Evolutionary conservation across 2,888 invertebrate species (phyloP), one percentile per base, ranked within the genome.

Genomic region (Drosophila paramelanica): DNA sequence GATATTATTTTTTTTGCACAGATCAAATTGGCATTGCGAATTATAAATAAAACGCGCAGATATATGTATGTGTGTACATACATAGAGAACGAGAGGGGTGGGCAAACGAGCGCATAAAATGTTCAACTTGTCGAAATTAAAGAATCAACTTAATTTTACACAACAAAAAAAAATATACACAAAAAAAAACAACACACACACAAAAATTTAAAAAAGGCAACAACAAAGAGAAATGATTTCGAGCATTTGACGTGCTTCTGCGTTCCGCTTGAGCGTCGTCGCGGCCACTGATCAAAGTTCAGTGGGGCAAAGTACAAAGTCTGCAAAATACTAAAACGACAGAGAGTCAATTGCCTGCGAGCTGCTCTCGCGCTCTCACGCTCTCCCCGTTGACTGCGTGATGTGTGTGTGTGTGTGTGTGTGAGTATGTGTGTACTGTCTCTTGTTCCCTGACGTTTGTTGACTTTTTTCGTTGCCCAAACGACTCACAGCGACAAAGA

Each of bases 281-380:
- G 67, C 59, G 64, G 52, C 51, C 67, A 64, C 69, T 77, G 83
- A 79, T 79, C 90, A 90, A 91, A 91, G 90, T 90, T 89, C 89
- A 90, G 72, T 78, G 73, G 84, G 82, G 77, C 89, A 88, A 75
- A 81, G 90, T 89, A 64, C 90, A 91, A 91, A 90, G 91, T 91
- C 90, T 88, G 81, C 75, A 82, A 66, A 64, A 57, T 73, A 67
- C 68, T 71, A 59, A 68, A 66, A 58, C 64, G 43, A 41, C 14
- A 47, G 47, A 33, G 58, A 27, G n/a, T 20, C 25, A 27, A 33
- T 33, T 11, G 33, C 11, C 33, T 33, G 60, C 52, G 59, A 39
- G 51, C 52, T 33, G 4, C 47, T 27, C 23, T 6, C 41, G 11
- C 20, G 23, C 31, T 14, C 27, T 27, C 31, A 10, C n/a, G n/a